Conservation (phyloP, 2,888 invertebrate species). For the Elgonia sp. region DNA sequence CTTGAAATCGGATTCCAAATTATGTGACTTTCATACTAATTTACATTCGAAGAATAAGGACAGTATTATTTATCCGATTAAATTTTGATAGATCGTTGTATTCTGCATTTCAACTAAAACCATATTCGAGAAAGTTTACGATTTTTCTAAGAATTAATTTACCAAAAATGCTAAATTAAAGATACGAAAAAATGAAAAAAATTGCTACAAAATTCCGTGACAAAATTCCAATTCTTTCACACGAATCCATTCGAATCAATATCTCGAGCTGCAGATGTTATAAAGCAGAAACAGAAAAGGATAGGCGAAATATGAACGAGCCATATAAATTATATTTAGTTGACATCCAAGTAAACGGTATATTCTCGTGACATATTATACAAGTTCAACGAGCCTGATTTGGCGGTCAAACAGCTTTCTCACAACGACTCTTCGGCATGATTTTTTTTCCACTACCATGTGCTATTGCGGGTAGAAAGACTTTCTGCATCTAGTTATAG, state of each 20-base stretch:
- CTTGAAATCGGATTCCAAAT: constrained; percentile 25
- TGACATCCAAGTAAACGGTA: constrained; percentile 56
- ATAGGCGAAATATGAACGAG: constrained; percentile 29
- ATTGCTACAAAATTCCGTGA: constrained; percentile 32
- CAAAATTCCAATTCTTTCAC: constrained; percentile 28
- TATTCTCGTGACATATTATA: constrained; percentile 48
- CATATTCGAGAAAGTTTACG: constrained; percentile 63
- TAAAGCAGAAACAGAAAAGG: constrained; percentile 21
- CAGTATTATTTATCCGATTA: constrained; percentile 48
- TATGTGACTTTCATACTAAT: constrained; percentile 48
- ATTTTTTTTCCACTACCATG: constrained; percentile 27
- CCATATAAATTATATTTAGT: constrained; percentile 59
- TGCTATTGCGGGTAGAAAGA: constrained; percentile 23
- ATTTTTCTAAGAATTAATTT: constrained; percentile 59
- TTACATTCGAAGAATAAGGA: constrained; percentile 50
- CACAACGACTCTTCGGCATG: constrained; percentile 36
- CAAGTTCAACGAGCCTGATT: constrained; percentile 58
- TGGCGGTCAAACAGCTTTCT: constrained; percentile 62
- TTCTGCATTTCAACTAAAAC: constrained; percentile 61
- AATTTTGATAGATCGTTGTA: constrained; percentile 63
- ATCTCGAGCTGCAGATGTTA: constrained; percentile 13
- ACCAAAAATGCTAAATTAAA: constrained; percentile 11
- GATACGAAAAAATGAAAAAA: constrained; percentile 26
- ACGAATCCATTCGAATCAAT: constrained; percentile 18
- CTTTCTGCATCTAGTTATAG: constrained; percentile 51